These are phyloP conservation scores for Crocodylus rhombifer DNA, from an alignment of 2,797 vertebrate genomes.

Conservation along the genomic window DNA sequence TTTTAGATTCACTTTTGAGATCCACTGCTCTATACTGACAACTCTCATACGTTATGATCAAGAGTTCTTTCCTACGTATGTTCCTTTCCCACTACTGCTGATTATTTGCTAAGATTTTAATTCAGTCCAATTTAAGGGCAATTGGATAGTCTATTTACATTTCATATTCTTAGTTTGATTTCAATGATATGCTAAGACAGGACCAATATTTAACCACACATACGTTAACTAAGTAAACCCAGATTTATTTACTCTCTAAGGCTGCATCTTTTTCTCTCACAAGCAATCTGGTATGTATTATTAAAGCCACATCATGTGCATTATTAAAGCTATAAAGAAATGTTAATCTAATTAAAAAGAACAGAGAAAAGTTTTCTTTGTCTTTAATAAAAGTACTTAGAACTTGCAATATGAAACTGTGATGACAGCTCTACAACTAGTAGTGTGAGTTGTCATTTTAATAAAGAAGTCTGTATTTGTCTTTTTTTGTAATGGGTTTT, in stretches of 20 bases:
- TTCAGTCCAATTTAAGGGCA: constrained; percentile 13
- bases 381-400: constrained; percentile 42
- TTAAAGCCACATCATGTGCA: background rate
- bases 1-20: too few species aligned
- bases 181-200: constrained; percentile 19
- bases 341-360: constrained; percentile 28
- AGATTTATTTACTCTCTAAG: constrained; percentile 18
- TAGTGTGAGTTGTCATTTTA: background rate
- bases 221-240: background rate
- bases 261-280: background rate
- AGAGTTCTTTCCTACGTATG: background rate
- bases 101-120: constrained; percentile 13
- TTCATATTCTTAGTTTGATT: constrained; percentile 11
- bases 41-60: background rate
- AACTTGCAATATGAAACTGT: background rate
- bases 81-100: background rate
- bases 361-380: constrained; percentile 24
- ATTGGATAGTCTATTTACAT: background rate
- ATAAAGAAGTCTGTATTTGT: background rate
- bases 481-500: constrained; percentile 19
- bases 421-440: constrained; percentile 18
- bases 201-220: background rate
- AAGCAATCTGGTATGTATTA: background rate
- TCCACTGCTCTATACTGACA: background rate
- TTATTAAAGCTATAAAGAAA: constrained; percentile 2